Base-by-base conservation (phyloP, 2,113 vertebrate species). In the Pteronura brasiliensis region DNA sequence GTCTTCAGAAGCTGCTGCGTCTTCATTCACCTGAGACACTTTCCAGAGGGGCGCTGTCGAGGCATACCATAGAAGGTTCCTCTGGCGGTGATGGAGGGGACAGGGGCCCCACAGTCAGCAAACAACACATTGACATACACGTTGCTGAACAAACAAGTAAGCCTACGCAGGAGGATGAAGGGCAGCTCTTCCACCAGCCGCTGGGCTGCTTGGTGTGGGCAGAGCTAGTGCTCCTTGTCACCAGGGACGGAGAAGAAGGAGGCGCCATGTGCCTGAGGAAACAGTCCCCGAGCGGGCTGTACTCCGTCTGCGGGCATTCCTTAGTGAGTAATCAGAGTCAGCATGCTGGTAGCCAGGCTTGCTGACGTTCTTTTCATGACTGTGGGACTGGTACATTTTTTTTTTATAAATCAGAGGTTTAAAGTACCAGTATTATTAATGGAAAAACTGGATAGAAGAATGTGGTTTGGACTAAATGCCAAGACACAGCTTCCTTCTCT, bases 1-100 rank as follows among this genome's bases (percentile, higher is more conserved):
- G 93, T 71, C 92, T 94, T 71, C 18, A 12, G 90, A 85, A 74
- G 15, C 21, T 52, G 42, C 61, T 20, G 6, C 65, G 6, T 71
- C 82, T 88, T 77, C 21, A 1, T 63, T 72, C n/a, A 23, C 67
- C 42, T n/a, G 69, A 96, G 52, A 61, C 7, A 63, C 67, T 95
- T 95, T 87, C 72, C 25, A 71, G 65, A 9, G 47, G 15, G 25
- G 44, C 18, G 18, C 18, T 59, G 4, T 77, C 34, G 34, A 4
- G 67, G 67, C 17, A 18, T 21, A 20, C 67, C 23, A 4, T 1
- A 15, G 86, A 65, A 52, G 83, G 90, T 65, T 20, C 21, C 39
- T 36, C 7, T 0, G n/a, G 36, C 13, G 1, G 27, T 10, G 12
- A 6, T 11, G 0, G 1, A 4, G 31, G 39, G 21, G 29, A 29